These are phyloP conservation scores for Galemys pyrenaicus DNA, from an alignment of 2,113 vertebrate species.

Conservation along the genomic window DNA sequence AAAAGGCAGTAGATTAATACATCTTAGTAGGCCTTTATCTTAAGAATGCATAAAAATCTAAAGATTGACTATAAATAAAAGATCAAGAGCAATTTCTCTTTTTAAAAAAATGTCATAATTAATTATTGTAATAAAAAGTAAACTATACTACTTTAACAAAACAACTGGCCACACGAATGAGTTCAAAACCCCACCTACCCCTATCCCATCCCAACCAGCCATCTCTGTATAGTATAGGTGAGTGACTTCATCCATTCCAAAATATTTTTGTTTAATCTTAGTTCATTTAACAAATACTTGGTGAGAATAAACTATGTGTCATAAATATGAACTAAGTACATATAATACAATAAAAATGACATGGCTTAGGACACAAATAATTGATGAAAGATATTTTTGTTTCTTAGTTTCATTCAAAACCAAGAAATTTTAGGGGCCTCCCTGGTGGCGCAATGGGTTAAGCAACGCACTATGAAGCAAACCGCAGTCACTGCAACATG, in stretches of 20 bases:
- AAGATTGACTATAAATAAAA: neutral
- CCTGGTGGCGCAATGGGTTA: too few species aligned
- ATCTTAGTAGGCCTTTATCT: neutral
- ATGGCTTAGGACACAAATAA: neutral
- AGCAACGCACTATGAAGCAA: too few species aligned
- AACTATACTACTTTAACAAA: neutral
- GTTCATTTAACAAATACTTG: slow-evolving; percentile 46
- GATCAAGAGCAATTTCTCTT: neutral
- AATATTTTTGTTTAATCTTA: neutral
- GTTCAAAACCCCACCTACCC: neutral
- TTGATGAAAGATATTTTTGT: slow-evolving; percentile 15
- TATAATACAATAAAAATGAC: neutral
- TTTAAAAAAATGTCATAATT: neutral
- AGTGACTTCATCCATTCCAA: slow-evolving; percentile 1
- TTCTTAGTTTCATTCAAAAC: slow-evolving; percentile 44
- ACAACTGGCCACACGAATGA: neutral
- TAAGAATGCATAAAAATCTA: slow-evolving; percentile 7
- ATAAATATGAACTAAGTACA: neutral
- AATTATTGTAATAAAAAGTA: slow-evolving; percentile 43
- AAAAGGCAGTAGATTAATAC: neutral
- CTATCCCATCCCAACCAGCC: neutral
- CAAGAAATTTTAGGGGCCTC: neutral
- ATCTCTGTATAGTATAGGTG: neutral
- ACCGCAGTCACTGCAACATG: too few species aligned
- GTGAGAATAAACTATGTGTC: neutral